phyloP scores from a whole-genome alignment of 2,888 invertebrate genomes.

The Stictocephala bisonia region DNA sequence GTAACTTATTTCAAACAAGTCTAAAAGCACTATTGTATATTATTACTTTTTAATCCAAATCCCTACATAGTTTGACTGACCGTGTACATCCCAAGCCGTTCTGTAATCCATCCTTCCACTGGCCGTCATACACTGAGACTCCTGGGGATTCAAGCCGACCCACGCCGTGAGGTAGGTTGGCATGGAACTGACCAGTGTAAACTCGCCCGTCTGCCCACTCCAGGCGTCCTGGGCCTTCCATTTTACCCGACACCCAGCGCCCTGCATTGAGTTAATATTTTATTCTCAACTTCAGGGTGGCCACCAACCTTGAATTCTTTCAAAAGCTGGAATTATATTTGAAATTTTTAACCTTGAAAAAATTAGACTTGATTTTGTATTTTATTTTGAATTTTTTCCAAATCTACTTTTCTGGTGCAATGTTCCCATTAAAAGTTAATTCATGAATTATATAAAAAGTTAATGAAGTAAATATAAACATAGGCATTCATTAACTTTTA shows the following conservation, averaged over 20 bases:
- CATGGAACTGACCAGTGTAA: conserved; percentile 84
- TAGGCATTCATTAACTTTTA: too few species aligned
- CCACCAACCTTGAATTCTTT: neutral
- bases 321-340: neutral
- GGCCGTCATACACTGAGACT: conserved; percentile 80
- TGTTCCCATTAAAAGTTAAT: too few species aligned
- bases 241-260: conserved; percentile 83
- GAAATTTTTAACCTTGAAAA: neutral
- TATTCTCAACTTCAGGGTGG: neutral
- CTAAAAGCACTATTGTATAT: too few species aligned
- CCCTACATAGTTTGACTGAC: too few species aligned
- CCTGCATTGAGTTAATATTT: conserved; percentile 65
- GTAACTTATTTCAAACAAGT: too few species aligned
- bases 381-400: too few species aligned
- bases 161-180: conserved; percentile 78
- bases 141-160: conserved; percentile 76
- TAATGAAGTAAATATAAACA: too few species aligned
- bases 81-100: conserved; percentile 83
- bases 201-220: conserved; percentile 84
- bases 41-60: too few species aligned
- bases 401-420: too few species aligned
- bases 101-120: conserved; percentile 84
- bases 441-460: too few species aligned
- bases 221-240: conserved; percentile 85
- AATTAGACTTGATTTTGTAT: too few species aligned